Evolutionary conservation across 1,140 invertebrate genomes (phyloP), one percentile per base, ranked within the genome.

Genomic region (Thrips palmi): DNA sequence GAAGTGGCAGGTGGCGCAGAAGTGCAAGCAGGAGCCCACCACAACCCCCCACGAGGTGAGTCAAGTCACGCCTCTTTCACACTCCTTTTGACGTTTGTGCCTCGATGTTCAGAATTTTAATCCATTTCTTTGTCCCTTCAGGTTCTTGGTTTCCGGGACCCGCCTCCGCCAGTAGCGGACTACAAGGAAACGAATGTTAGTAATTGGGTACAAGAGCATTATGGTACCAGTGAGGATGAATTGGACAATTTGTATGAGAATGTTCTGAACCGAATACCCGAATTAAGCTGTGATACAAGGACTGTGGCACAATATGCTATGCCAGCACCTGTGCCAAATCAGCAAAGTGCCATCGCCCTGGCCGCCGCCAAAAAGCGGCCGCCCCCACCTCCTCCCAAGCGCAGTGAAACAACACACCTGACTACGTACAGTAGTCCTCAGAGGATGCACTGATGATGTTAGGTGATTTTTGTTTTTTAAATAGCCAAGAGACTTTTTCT

Each of bases 1-100:
- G 46, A 92, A 92, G 50, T 89, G 86, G 85, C 82, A 88, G 52
- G 82, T 87, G 1, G 82, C 84, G 0, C 83, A 92, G 45, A 89
- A 89, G 49, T 88, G 86, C 51, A 84, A 85, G 56, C 53, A 76
- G 1, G 83, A 89, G 52, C 69, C 73, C 12, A 71, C 77, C 8
- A 83, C 81, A 0, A 86, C 81, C 14, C 84, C 86, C 1, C 83
- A 88, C 51, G 82, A 89, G 51, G 84, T 92, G 0, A n/a, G n/a
- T n/a, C n/a, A n/a, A n/a, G n/a, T n/a, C n/a, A n/a, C n/a, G n/a
- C n/a, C n/a, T n/a, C n/a, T n/a, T n/a, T n/a, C n/a, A n/a, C n/a
- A n/a, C n/a, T n/a, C n/a, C n/a, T n/a, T n/a, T n/a, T n/a, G n/a
- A n/a, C n/a, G n/a, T n/a, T n/a, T n/a, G n/a, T n/a, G n/a, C n/a